Conservation (phyloP, 2,113 vertebrate genomes). For the Asarcornis scutulata region DNA sequence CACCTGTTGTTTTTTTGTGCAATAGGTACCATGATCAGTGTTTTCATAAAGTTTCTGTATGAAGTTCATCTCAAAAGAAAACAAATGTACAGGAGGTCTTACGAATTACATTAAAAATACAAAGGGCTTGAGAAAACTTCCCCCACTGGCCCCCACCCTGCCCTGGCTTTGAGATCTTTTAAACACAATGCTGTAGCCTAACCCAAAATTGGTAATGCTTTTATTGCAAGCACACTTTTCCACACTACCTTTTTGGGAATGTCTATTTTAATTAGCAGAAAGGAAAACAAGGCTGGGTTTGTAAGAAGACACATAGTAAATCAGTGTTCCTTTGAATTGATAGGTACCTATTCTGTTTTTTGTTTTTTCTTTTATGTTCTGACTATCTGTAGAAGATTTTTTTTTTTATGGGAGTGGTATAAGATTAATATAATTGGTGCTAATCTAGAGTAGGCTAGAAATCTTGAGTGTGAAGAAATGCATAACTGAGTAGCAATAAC, state of each 20-base stretch:
- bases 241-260: neutral
- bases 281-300: neutral
- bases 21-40: neutral
- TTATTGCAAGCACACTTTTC: rapidly evolving
- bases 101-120: neutral
- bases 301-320: neutral
- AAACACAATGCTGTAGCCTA: neutral
- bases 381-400: neutral
- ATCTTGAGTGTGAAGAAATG: neutral
- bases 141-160: too few species aligned
- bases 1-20: neutral
- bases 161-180: neutral
- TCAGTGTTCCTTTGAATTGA: neutral
- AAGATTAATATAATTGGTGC: neutral
- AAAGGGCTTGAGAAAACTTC: rapidly evolving
- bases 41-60: neutral
- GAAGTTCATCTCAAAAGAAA: neutral
- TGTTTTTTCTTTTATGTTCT: neutral
- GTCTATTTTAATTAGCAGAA: neutral
- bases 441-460: neutral
- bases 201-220: neutral
- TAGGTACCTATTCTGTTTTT: neutral
- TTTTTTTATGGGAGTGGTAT: neutral
- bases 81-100: neutral
- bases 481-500: neutral